A percentile compares a stretch with the other conserved stretches of the same genome.
Evolutionary conservation across 2,797 vertebrate genomes (phyloP).

Genomic region (Tapera naevia): DNA sequence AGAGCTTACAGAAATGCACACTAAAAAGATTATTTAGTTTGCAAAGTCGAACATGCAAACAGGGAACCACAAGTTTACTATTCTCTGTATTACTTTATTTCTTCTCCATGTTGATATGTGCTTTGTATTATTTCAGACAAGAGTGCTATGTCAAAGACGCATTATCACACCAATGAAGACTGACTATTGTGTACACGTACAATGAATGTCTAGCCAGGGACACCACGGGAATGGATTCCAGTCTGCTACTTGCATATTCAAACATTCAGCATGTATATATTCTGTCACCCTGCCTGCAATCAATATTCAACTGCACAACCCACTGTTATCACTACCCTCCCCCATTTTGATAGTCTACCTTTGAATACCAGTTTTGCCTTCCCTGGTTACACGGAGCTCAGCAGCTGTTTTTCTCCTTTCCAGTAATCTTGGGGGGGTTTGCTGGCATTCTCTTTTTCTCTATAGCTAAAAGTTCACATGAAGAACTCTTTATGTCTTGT

Average conservation of each 20-base stretch:
- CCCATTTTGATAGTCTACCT: neutral
- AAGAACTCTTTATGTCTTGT: neutral
- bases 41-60: neutral
- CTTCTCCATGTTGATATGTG: neutral
- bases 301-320: constrained; percentile 20
- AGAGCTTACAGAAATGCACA: neutral
- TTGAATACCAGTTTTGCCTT: neutral
- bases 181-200: neutral
- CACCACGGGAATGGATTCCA: neutral
- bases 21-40: neutral
- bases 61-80: neutral
- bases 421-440: neutral
- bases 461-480: neutral
- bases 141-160: neutral
- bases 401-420: neutral
- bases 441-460: neutral
- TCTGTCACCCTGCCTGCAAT: neutral
- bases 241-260: constrained; percentile 11
- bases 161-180: neutral
- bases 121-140: neutral
- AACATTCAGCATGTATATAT: neutral
- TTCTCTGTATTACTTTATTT: neutral
- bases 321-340: neutral
- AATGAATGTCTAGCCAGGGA: neutral
- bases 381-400: neutral